phyloP scores from a whole-genome alignment of 2,113 vertebrate genomes.

The Paratilapia polleni region DNA sequence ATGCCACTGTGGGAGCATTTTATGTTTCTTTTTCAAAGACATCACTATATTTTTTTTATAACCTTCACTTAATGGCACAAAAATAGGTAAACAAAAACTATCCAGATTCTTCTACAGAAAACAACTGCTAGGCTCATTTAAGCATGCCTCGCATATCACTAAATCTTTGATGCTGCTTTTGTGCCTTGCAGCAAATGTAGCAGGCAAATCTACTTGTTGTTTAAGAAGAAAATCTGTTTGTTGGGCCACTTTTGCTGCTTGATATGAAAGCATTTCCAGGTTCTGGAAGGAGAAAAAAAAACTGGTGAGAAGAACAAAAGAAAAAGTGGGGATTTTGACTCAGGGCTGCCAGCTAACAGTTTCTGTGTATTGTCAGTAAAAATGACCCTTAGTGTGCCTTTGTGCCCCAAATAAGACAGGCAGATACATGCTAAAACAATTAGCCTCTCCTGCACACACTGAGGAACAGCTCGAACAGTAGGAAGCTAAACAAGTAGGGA shows the following conservation, averaged over 20 bases:
- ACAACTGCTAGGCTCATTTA: slow-evolving; percentile 45
- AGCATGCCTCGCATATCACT: slow-evolving; percentile 47
- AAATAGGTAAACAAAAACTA: slow-evolving; percentile 11
- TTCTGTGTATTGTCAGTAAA: slow-evolving; percentile 58
- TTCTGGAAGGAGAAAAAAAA: slow-evolving; percentile 30
- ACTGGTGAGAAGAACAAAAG: slow-evolving; percentile 28
- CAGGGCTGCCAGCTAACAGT: slow-evolving; percentile 34
- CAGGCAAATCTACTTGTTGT: slow-evolving; percentile 28
- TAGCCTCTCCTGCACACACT: slow-evolving; percentile 43
- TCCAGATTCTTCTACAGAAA: slow-evolving; percentile 45
- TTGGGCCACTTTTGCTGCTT: slow-evolving; percentile 40
- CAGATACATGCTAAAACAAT: slow-evolving; percentile 75
- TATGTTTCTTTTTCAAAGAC: background rate
- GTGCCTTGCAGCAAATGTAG: slow-evolving; percentile 54
- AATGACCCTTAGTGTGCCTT: slow-evolving; percentile 56
- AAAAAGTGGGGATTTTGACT: slow-evolving; percentile 38
- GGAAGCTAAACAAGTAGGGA: slow-evolving; percentile 51
- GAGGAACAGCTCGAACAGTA: slow-evolving; percentile 39
- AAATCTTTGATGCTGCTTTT: slow-evolving; percentile 65
- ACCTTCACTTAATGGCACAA: background rate
- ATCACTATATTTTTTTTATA: background rate
- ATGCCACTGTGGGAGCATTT: background rate
- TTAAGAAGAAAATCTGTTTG: slow-evolving; percentile 35
- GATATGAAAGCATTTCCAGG: slow-evolving; percentile 63
- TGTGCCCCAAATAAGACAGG: slow-evolving; percentile 52